Evolutionary conservation across 2,888 invertebrate species (phyloP).

Genomic region (Poecilus cupreus): DNA sequence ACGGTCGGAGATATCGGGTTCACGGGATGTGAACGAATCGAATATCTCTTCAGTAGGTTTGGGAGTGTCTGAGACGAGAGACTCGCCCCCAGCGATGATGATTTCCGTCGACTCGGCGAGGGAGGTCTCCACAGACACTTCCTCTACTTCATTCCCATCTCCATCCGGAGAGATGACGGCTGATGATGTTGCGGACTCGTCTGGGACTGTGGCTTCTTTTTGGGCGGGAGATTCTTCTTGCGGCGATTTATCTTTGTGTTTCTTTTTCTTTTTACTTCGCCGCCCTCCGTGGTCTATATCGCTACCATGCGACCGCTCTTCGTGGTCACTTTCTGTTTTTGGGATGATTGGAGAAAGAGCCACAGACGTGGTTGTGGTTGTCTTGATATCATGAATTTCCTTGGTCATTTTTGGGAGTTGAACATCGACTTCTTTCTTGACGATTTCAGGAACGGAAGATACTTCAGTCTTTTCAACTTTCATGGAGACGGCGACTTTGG

Average conservation of each 20-base stretch:
- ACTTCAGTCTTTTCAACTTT: conserved; percentile 67
- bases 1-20: conserved; percentile 72
- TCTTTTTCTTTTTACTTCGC: conserved; percentile 80
- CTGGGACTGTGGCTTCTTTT: conserved; percentile 61
- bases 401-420: conserved; percentile 66
- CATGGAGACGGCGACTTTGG: conserved; percentile 68
- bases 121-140: conserved; percentile 72
- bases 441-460: conserved; percentile 64
- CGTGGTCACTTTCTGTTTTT: conserved; percentile 68
- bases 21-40: conserved; percentile 67
- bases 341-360: conserved; percentile 67
- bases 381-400: conserved; percentile 60
- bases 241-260: conserved; percentile 73
- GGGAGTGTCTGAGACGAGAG: conserved; percentile 74
- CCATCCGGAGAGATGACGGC: conserved; percentile 63
- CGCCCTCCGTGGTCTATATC: conserved; percentile 74
- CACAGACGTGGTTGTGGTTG: conserved; percentile 60
- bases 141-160: conserved; percentile 64
- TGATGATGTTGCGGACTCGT: conserved; percentile 60
- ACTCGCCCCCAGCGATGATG: conserved; percentile 72
- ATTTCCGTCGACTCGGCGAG: conserved; percentile 76
- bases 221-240: conserved; percentile 60
- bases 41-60: conserved; percentile 74
- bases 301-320: conserved; percentile 68
- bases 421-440: conserved; percentile 69